Percentiles rank a stretch among this genome's conserved stretches.
Conservation (phyloP, 2,888 invertebrate species). For the Synanthedon myopaeformis region DNA sequence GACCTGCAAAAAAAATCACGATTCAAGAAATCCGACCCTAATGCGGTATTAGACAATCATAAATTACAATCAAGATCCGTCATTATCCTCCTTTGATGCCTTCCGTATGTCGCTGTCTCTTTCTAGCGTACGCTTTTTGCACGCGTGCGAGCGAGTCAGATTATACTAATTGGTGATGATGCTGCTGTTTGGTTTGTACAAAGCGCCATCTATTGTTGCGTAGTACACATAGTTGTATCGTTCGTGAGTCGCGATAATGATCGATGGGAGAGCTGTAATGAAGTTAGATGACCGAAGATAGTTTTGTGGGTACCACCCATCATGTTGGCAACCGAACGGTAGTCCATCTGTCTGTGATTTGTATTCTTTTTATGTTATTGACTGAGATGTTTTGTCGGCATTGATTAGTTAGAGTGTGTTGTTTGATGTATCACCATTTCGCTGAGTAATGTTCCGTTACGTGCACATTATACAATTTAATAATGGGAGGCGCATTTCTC, state of each 20-base stretch:
- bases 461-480: too few species aligned
- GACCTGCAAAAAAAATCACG: conserved; percentile 48
- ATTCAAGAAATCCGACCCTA: conserved; percentile 51
- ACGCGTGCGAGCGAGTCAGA: conserved; percentile 19
- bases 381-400: conserved; percentile 29
- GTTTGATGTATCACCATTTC: neutral
- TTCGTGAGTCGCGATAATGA: conserved; percentile 59
- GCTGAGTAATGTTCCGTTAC: neutral
- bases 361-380: conserved; percentile 31
- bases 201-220: conserved; percentile 68
- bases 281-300: conserved; percentile 50
- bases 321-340: conserved; percentile 46
- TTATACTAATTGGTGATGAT: conserved; percentile 60
- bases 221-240: conserved; percentile 56
- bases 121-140: conserved; percentile 11
- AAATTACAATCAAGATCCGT: conserved; percentile 63
- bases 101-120: conserved; percentile 18
- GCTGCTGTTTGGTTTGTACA: conserved; percentile 54
- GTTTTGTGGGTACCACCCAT: conserved; percentile 45
- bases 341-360: conserved; percentile 39
- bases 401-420: conserved; percentile 23
- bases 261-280: conserved; percentile 47
- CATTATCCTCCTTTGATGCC: conserved; percentile 40
- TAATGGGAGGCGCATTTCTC: too few species aligned
- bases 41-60: conserved; percentile 57